Evolutionary conservation across 2,113 vertebrate genomes (phyloP), one percentile per base, ranked within the genome.

Genomic region (Andinoacara biseriatus): DNA sequence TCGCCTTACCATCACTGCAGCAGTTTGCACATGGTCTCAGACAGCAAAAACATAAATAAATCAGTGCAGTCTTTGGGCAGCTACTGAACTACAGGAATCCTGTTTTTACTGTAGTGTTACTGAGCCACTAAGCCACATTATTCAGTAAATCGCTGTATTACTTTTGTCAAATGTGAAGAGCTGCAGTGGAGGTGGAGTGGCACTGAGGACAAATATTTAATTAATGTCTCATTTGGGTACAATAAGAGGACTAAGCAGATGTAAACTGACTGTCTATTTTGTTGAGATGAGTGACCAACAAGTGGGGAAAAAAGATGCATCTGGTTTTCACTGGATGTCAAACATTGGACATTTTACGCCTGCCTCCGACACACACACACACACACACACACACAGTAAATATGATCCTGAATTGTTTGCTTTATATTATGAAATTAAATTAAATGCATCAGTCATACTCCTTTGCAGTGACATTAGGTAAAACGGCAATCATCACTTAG

Each of bases 381-480:
- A 26, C 26, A 26, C 3, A 26, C 56, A 86, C 76, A 83, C 76
- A 69, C 76, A 58, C 81, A 8, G 56, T 46, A 72, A 84, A 87
- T 75, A 72, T 76, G 46, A 86, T 60, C 20, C 74, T 35, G 57
- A 84, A 58, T 26, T 38, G 33, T 15, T 78, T 17, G 49, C 46
- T 76, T 78, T 78, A n/a, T 74, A 31, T 85, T 86, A 87, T 74
- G 58, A 86, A 82, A 82, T 43, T 0, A 78, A 90, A 89, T 90
- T 43, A 88, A 81, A 84, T 10, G 29, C 86, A 91, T 94, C 79
- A 46, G 78, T 93, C 87, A 87, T 63, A 22, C 26, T 11, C 7
- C 78, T 35, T 2, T 14, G 58, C 33, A 26, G 5, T 75, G 35
- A 46, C 54, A 35, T 74, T 40, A 78, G 89, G 54, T 63, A 56